Percentiles rank a stretch among this genome's conserved stretches.
These are phyloP conservation scores for Misgurnus mizolepis DNA, from an alignment of 2,113 vertebrate species.

Conservation along the genomic window DNA sequence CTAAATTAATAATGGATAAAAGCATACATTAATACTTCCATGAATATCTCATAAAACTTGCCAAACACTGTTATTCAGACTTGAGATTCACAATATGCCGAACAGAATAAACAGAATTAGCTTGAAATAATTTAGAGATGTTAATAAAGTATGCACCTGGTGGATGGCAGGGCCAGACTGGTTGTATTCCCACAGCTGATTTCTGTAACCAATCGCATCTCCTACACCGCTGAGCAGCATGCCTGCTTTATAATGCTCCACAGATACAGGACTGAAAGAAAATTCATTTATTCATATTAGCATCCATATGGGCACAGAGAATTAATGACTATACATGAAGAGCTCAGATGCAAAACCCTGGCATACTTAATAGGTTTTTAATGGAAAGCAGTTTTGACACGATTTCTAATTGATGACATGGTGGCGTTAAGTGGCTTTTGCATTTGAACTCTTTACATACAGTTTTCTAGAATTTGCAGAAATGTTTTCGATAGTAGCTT, in stretches of 20 bases:
- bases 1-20: too few species aligned
- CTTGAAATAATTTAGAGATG: not conserved
- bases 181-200: conserved; percentile 80
- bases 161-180: conserved; percentile 78
- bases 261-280: conserved; percentile 48
- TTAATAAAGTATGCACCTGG: conserved; percentile 53
- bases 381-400: too few species aligned
- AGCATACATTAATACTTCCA: too few species aligned
- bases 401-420: too few species aligned
- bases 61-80: not conserved
- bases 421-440: too few species aligned
- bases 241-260: conserved; percentile 74
- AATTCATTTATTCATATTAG: not conserved
- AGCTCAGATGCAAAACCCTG: too few species aligned
- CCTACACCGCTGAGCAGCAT: conserved; percentile 83
- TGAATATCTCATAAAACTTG: too few species aligned
- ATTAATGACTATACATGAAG: too few species aligned
- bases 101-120: not conserved
- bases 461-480: too few species aligned
- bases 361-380: too few species aligned
- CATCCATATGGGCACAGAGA: not conserved
- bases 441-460: too few species aligned
- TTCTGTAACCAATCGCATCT: conserved; percentile 81
- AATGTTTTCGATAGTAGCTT: too few species aligned
- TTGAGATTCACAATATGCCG: not conserved